Evolutionary conservation across 2,797 vertebrate species (phyloP).

Genomic region (Sebastes melanostomus): DNA sequence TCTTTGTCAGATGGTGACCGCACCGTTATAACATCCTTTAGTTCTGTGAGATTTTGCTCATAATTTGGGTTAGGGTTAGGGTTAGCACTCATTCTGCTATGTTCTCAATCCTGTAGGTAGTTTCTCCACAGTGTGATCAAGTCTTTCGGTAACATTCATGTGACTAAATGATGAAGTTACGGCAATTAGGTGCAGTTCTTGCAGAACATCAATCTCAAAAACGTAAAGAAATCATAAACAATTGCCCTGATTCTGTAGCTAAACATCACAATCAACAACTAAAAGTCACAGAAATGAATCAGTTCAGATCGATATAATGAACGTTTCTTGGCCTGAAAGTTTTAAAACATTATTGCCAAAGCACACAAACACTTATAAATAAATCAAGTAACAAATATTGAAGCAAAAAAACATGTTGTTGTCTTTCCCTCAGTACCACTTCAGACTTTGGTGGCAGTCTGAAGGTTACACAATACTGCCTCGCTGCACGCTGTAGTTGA

Average conservation of each 20-base stretch:
- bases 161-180: background rate
- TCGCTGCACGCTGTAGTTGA: background rate
- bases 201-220: background rate
- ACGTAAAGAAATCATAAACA: background rate
- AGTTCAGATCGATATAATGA: background rate
- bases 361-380: background rate
- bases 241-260: background rate
- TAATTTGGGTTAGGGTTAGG: background rate
- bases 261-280: background rate
- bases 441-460: conserved; percentile 20
- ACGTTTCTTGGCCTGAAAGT: background rate
- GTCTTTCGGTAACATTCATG: background rate
- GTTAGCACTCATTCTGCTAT: background rate
- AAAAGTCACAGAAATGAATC: background rate
- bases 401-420: background rate
- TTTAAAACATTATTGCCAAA: background rate
- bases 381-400: background rate
- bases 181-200: background rate
- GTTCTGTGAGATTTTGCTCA: background rate
- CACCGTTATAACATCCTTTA: background rate
- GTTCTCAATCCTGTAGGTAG: background rate
- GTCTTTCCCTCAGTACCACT: background rate
- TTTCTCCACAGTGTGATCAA: background rate
- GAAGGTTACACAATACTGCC: conserved; percentile 40
- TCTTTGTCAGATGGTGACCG: background rate